Evolutionary conservation across 2,797 vertebrate genomes (phyloP), one percentile per base, ranked within the genome.

Genomic region (Sebastes flavidus): DNA sequence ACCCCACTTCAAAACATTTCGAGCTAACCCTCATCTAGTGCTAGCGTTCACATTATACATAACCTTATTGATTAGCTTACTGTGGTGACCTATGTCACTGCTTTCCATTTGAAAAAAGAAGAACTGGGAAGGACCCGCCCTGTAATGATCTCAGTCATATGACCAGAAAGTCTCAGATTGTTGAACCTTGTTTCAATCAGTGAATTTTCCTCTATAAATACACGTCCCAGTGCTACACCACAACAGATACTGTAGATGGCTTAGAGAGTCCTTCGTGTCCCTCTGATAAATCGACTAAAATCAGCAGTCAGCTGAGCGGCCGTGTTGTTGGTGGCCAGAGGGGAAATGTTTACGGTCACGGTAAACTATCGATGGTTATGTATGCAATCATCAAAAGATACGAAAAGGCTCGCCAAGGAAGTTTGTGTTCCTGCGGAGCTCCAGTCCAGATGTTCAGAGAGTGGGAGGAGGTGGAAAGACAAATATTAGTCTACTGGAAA

Each of bases 401-500:
- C 11, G 8, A 81, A 60, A 54, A 75, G 46, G 56, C 78, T 75
- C 4, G 36, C 90, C 81, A 74, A 85, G 89, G 89, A 91, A 82
- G 89, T 92, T 87, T 90, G 91, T 93, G 81, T 92, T 90, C 86
- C 83, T 81, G 79, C 67, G 77, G 84, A 90, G 78, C 86, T 89
- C 75, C 78, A 80, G 80, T 92, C 94, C 94, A 94, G 94, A 95
- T 95, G 94, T 94, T 93, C 90, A 16, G 55, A 65, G 81, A 75
- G 74, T 77, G 75, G 88, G 92, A 92, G 88, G 92, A 88, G 89
- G 90, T 83, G 82, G 91, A 94, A 95, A 95, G 87, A 95, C 94
- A 96, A 96, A 96, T 96, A 96, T 96, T 96, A 95, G 94, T 95
- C 92, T 84, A 87, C 80, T 83, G 93, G 87, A 94, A 94, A 89